phyloP scores from a whole-genome alignment of 35 echinoderm and acorn worm genomes.

The Acanthaster planci region DNA sequence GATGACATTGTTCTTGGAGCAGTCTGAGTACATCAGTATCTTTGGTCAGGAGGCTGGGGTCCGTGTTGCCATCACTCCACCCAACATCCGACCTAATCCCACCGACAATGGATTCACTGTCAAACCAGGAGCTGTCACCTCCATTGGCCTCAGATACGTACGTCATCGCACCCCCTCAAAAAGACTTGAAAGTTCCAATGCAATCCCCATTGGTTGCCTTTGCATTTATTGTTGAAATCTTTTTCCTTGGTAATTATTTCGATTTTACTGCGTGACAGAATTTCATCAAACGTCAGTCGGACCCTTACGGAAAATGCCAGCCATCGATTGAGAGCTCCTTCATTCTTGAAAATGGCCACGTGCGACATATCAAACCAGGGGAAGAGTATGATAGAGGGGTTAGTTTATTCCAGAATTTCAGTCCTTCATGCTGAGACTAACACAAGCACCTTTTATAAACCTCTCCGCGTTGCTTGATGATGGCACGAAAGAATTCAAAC shows the following conservation, averaged over 20 bases:
- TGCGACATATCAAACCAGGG: not conserved
- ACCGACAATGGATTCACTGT: constrained; percentile 38
- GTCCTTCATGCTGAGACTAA: too few species aligned
- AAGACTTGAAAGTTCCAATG: not conserved
- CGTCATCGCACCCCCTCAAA: not conserved
- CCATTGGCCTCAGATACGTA: constrained; percentile 37
- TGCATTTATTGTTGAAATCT: not conserved
- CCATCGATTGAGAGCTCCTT: not conserved
- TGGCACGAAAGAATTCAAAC: too few species aligned
- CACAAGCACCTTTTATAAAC: too few species aligned
- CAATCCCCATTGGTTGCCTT: not conserved
- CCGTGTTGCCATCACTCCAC: constrained; percentile 19
- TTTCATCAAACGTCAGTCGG: not conserved
- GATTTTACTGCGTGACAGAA: constrained; percentile 9
- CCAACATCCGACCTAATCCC: not conserved
- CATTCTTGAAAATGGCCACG: not conserved
- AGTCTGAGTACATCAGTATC: constrained; percentile 40
- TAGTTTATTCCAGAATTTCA: not conserved
- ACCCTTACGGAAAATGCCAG: not conserved
- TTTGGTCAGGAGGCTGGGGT: constrained; percentile 48
- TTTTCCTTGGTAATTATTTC: not conserved
- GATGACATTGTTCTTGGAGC: constrained; percentile 38
- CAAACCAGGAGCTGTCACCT: constrained; percentile 34
- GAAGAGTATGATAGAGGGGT: not conserved
- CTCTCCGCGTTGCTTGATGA: too few species aligned